Conservation (phyloP, 2,797 vertebrate species). For the Nyctibius grandis region DNA sequence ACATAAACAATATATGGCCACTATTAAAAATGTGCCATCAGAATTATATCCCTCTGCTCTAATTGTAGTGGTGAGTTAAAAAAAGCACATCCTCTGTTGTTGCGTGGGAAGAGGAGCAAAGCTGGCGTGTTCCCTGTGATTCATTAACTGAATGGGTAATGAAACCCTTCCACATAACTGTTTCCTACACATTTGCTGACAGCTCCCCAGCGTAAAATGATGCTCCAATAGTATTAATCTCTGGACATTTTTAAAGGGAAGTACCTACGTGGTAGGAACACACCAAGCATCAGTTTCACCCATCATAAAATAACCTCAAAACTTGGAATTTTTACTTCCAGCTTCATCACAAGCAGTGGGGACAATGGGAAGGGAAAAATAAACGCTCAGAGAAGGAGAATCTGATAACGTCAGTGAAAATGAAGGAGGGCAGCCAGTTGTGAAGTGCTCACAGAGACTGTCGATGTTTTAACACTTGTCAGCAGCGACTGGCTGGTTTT, state of each 20-base stretch:
- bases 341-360: neutral
- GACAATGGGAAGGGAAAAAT: neutral
- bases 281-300: neutral
- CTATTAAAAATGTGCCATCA: neutral
- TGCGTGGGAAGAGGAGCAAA: slow-evolving; percentile 12
- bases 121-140: neutral
- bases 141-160: neutral
- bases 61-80: neutral
- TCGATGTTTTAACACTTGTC: neutral
- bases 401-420: neutral
- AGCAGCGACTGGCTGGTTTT: neutral
- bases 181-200: neutral
- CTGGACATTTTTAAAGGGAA: neutral
- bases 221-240: neutral
- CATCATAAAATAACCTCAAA: neutral
- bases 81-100: neutral
- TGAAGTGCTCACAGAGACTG: neutral
- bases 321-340: neutral
- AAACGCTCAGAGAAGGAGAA: neutral
- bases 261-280: neutral
- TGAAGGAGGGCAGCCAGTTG: neutral
- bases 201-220: neutral
- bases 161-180: neutral
- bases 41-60: neutral
- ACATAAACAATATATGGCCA: neutral